phyloP scores from a whole-genome alignment of 2,888 invertebrate species.

The Coelinius sp. region DNA sequence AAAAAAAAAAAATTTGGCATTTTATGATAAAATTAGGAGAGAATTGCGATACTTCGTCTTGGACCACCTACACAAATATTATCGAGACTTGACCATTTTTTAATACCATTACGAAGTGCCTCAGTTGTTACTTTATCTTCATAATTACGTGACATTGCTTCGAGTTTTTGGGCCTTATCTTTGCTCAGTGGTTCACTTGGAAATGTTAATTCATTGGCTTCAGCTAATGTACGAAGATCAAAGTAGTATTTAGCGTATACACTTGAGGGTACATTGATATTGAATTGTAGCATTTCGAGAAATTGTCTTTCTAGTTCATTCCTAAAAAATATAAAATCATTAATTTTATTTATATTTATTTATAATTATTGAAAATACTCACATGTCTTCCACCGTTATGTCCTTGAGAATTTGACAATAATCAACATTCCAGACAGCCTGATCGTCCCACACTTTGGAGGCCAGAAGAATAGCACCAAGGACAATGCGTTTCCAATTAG shows the following conservation, averaged over 20 bases:
- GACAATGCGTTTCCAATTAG: constrained; percentile 98
- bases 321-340: no score
- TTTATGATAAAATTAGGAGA: no score
- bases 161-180: constrained; percentile 95
- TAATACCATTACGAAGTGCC: constrained; percentile 86
- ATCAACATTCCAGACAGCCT: constrained; percentile 99
- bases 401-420: constrained; percentile 99
- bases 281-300: constrained; percentile 98
- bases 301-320: constrained; percentile 98
- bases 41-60: constrained; percentile 91
- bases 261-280: constrained; percentile 99
- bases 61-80: constrained; percentile 88
- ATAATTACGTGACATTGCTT: constrained; percentile 97
- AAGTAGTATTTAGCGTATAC: constrained; percentile 99
- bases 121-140: constrained; percentile 93
- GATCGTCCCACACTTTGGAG: constrained; percentile 99
- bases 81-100: constrained; percentile 96
- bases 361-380: no score
- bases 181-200: constrained; percentile 96
- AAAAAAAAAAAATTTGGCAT: constrained; percentile 31
- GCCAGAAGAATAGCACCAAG: constrained; percentile 97
- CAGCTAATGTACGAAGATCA: constrained; percentile 96
- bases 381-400: constrained; percentile 91
- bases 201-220: constrained; percentile 96
- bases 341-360: no score